Evolutionary conservation across 2,113 vertebrate species (phyloP).

Genomic region (Grantiella picta): DNA sequence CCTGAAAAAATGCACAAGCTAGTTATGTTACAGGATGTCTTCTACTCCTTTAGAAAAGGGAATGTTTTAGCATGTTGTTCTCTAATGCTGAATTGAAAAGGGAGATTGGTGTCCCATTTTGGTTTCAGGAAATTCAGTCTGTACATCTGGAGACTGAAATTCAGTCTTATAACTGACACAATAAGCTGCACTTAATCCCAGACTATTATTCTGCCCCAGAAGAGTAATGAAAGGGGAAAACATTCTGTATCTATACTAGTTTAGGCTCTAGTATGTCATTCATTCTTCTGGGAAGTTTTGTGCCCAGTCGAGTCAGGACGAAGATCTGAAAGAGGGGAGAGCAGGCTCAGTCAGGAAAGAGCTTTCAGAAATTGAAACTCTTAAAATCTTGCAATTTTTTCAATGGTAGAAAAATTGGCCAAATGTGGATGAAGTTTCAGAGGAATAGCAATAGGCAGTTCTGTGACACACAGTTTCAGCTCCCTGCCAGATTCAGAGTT

Average conservation of each 20-base stretch:
- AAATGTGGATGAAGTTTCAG: background rate
- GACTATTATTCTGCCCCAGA: background rate
- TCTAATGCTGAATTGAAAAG: background rate
- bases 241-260: background rate
- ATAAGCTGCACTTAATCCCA: background rate
- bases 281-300: background rate
- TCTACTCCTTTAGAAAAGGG: background rate
- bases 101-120: background rate
- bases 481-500: background rate
- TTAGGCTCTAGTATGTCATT: background rate
- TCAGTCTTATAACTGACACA: background rate
- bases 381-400: background rate
- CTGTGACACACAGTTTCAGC: background rate
- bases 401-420: background rate
- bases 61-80: background rate
- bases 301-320: background rate
- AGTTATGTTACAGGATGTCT: background rate
- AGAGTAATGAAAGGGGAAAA: background rate
- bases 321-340: background rate
- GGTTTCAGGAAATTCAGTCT: background rate
- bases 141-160: background rate
- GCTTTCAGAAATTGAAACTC: background rate
- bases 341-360: background rate
- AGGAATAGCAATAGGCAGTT: background rate
- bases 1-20: background rate